phyloP scores from a whole-genome alignment of 2,888 invertebrate species.

The Hydropsyche betteni region DNA sequence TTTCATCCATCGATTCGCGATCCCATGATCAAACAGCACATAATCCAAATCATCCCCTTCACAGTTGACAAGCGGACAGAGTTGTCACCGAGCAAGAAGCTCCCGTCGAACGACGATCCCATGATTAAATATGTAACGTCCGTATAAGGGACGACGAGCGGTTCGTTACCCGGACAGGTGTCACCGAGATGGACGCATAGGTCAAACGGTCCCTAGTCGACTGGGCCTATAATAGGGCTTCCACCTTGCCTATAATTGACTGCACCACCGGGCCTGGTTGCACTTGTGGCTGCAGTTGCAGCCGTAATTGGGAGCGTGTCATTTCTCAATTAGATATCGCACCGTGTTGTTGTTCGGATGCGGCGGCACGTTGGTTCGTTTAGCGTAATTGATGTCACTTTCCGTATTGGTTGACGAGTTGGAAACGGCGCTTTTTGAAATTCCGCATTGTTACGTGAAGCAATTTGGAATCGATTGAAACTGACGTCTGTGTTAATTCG shows the following conservation, averaged over 20 bases:
- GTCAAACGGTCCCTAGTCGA: constrained; percentile 41
- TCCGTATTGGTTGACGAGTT: too few relatives aligned
- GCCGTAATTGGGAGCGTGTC: constrained; percentile 3
- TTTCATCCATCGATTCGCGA: too few relatives aligned
- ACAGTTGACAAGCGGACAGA: too few relatives aligned
- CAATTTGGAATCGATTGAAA: too few relatives aligned
- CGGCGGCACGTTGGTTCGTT: background rate
- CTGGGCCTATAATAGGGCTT: background rate
- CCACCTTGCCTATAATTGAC: constrained; percentile 39
- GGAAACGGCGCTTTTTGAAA: too few relatives aligned
- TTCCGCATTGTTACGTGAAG: too few relatives aligned
- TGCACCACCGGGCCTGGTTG: constrained; percentile 18
- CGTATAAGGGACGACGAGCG: constrained; percentile 18
- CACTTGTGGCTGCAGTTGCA: background rate
- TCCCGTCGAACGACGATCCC: too few relatives aligned
- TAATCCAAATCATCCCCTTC: too few relatives aligned
- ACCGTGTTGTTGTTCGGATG: background rate
- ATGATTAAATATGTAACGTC: background rate
- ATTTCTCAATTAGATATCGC: constrained; percentile 23
- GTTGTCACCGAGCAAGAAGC: too few relatives aligned
- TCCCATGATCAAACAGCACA: too few relatives aligned
- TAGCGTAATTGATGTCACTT: too few relatives aligned
- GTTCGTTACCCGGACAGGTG: constrained; percentile 41
- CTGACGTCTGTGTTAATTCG: too few relatives aligned
- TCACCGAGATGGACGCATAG: constrained; percentile 40